phyloP scores from a whole-genome alignment of 2,888 invertebrate genomes.

The Hartigia nigra region DNA sequence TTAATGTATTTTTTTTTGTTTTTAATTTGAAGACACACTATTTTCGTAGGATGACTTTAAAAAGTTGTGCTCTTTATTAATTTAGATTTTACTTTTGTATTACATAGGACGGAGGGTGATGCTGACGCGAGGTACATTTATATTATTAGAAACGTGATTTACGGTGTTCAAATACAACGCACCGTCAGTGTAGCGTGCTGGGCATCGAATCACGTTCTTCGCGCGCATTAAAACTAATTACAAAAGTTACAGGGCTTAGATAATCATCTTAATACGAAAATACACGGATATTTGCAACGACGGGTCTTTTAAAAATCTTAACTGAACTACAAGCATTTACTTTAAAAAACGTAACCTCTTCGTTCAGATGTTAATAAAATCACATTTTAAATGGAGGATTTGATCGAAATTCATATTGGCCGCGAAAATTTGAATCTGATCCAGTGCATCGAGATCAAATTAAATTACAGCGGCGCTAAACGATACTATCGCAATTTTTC shows the following conservation, averaged over 20 bases:
- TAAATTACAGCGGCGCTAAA: background rate
- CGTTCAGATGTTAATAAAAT: background rate
- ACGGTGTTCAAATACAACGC: background rate
- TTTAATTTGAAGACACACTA: background rate
- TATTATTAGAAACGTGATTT: conserved; percentile 12
- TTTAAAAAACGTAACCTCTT: background rate
- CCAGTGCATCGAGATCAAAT: background rate
- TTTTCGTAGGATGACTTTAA: background rate
- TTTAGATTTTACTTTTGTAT: background rate
- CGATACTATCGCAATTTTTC: background rate
- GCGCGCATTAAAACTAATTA: background rate
- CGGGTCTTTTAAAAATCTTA: background rate
- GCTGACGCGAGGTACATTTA: background rate
- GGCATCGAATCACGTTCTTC: background rate
- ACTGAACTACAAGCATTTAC: background rate
- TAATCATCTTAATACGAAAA: background rate
- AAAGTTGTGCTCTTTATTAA: background rate
- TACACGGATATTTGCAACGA: background rate
- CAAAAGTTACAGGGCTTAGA: background rate
- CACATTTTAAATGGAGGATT: background rate
- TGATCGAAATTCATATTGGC: background rate
- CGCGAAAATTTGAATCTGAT: background rate
- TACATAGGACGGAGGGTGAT: background rate
- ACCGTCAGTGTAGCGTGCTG: background rate
- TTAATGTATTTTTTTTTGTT: background rate